Conservation (phyloP, 2,113 vertebrate species). For the Neopipo cinnamomea region DNA sequence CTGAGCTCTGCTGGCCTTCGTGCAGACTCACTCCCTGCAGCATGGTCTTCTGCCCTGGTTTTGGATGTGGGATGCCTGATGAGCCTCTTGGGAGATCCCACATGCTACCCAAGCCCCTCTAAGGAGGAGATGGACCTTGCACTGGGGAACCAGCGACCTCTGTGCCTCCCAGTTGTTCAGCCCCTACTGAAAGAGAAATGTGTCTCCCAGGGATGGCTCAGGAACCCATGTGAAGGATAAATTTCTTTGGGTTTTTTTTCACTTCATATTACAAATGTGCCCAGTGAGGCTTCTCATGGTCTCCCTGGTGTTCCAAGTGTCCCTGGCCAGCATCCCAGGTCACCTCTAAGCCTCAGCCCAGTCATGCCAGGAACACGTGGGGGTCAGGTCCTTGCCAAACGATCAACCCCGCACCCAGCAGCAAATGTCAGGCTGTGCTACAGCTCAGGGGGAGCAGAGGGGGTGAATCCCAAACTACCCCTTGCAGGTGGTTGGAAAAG, state of each 20-base stretch:
- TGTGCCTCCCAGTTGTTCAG: not conserved
- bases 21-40: fast-evolving
- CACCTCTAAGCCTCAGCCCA: not conserved
- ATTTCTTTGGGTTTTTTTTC: not conserved
- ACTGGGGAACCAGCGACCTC: not conserved
- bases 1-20: not conserved
- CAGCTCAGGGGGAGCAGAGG: not conserved
- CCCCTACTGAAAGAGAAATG: not conserved
- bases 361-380: not conserved
- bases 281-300: not conserved
- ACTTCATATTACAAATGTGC: not conserved
- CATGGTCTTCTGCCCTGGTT: not conserved
- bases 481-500: not conserved
- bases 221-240: not conserved
- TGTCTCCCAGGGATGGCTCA: not conserved
- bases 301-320: not conserved
- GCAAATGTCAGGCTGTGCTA: not conserved
- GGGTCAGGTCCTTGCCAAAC: not conserved
- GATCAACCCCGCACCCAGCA: no score
- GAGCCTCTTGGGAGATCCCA: not conserved
- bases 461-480: not conserved
- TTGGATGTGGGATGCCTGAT: not conserved
- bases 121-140: not conserved
- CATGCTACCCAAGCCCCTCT: not conserved
- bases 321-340: not conserved